phyloP scores from a whole-genome alignment of 2,113 vertebrate species.

The Vulpes ferrilata region DNA sequence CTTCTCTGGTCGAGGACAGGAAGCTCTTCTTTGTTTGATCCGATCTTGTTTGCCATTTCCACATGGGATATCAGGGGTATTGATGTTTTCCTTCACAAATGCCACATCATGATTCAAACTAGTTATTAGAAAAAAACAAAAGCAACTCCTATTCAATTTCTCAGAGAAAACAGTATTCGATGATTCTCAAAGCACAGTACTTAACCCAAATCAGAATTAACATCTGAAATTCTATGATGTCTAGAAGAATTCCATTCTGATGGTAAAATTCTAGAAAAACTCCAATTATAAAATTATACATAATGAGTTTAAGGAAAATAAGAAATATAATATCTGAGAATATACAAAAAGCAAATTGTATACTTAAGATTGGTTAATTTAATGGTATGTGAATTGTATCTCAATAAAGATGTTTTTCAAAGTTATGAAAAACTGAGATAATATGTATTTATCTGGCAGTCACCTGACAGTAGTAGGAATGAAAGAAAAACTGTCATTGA shows the following conservation, averaged over 20 bases:
- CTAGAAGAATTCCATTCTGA: conserved; percentile 23
- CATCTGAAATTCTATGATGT: not conserved
- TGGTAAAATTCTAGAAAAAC: conserved; percentile 50
- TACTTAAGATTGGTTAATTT: not conserved
- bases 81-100: conserved; percentile 83
- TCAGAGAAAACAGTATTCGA: not conserved
- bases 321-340: not conserved
- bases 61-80: conserved; percentile 81
- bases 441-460: conserved; percentile 15
- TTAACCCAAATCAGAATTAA: conserved; percentile 23
- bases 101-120: conserved; percentile 76
- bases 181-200: conserved; percentile 29
- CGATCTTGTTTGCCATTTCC: conserved; percentile 92
- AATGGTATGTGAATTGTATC: conserved; percentile 36
- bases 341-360: not conserved
- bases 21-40: conserved; percentile 91
- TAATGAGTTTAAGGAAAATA: conserved; percentile 54
- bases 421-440: conserved; percentile 20
- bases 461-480: conserved; percentile 7
- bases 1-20: conserved; percentile 92
- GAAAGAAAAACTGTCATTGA: conserved; percentile 46
- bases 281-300: conserved; percentile 18
- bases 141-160: conserved; percentile 24
- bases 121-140: conserved; percentile 22
- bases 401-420: conserved; percentile 44